A percentile compares a stretch with the other conserved stretches of the same genome.
These are phyloP conservation scores for Drosophila punjabiensis DNA, from an alignment of 1,140 invertebrate genomes.

Conservation along the genomic window DNA sequence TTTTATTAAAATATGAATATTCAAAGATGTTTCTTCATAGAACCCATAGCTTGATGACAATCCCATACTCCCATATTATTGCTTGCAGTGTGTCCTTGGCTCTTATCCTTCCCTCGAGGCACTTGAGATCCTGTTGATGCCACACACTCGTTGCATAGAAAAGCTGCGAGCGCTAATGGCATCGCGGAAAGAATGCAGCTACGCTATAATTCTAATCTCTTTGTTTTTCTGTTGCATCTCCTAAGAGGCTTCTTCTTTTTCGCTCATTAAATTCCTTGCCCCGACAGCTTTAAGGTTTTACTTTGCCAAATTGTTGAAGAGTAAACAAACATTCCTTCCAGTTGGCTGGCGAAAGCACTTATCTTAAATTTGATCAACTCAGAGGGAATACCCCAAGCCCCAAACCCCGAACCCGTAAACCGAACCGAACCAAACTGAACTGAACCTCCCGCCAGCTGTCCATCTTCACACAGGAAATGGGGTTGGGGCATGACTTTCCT, in stretches of 20 bases:
- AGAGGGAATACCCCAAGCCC: not conserved
- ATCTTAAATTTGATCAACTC: constrained; percentile 51
- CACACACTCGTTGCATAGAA: constrained; percentile 14
- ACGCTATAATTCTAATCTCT: constrained; percentile 38
- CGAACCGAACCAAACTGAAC: not conserved
- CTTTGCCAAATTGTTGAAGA: constrained; percentile 20
- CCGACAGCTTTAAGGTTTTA: constrained; percentile 32
- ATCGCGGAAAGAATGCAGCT: constrained; percentile 8
- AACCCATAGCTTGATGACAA: not conserved
- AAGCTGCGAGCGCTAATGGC: constrained; percentile 27
- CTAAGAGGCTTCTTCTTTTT: not conserved
- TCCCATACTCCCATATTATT: not conserved
- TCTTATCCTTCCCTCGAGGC: constrained; percentile 29
- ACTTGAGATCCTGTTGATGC: constrained; percentile 34
- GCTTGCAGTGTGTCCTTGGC: constrained; percentile 18
- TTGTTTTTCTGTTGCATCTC: constrained; percentile 26
- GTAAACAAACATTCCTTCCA: constrained; percentile 34
- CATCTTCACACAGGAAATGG: constrained; percentile 40
- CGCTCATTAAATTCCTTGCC: constrained; percentile 22
- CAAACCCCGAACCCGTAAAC: not conserved
- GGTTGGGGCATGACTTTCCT: constrained; percentile 4
- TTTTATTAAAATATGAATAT: not conserved
- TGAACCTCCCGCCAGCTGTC: constrained; percentile 38
- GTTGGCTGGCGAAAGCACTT: constrained; percentile 46
- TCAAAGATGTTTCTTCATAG: not conserved